Conservation (phyloP, 2,797 vertebrate species). For the Loris lydekkerianus region DNA sequence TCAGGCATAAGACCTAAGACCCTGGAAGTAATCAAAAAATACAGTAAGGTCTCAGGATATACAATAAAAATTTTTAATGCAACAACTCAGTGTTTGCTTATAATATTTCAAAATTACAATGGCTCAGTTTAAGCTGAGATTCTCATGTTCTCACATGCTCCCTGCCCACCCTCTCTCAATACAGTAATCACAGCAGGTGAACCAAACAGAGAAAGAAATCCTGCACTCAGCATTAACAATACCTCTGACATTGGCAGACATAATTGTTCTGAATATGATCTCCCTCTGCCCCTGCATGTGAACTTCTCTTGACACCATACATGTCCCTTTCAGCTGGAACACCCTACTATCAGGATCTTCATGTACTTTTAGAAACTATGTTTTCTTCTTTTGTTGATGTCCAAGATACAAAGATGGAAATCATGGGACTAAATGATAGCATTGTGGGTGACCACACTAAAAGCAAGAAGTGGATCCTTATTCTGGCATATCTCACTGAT, state of each 20-base stretch:
- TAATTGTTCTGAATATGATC: background rate
- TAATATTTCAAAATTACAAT: slow-evolving; percentile 10
- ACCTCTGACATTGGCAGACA: background rate
- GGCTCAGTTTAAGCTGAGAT: slow-evolving; percentile 24
- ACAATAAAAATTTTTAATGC: background rate
- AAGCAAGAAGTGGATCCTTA: background rate
- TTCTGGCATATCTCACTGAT: background rate
- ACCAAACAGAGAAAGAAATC: background rate
- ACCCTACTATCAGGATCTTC: slow-evolving; percentile 86
- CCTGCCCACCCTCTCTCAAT: background rate
- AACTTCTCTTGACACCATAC: slow-evolving; percentile 97
- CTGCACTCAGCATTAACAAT: background rate
- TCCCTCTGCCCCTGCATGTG: slow-evolving; percentile 86
- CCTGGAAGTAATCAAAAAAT: too few species aligned
- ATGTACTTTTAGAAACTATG: slow-evolving; percentile 93
- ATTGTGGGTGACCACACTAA: background rate
- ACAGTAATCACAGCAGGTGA: background rate
- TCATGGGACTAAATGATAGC: background rate
- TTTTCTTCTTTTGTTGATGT: background rate
- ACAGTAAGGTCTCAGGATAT: too few species aligned
- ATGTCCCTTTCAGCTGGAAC: slow-evolving; percentile 93
- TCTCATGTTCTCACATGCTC: background rate
- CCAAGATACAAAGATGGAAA: background rate
- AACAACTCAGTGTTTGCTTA: background rate
- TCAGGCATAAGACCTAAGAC: too few species aligned